phyloP scores from a whole-genome alignment of 2,113 vertebrate species.

The Galeopterus variegatus region DNA sequence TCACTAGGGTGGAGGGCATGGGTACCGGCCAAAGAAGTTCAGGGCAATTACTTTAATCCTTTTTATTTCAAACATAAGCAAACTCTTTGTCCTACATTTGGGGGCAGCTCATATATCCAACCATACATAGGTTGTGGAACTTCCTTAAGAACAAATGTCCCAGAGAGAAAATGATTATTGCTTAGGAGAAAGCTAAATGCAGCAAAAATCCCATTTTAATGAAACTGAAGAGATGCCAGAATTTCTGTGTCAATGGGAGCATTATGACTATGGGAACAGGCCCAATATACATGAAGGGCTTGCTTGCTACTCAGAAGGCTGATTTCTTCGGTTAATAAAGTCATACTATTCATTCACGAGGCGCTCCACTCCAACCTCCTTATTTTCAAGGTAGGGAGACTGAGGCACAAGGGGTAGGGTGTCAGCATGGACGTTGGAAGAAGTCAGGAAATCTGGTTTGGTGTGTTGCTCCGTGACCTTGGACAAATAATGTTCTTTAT shows the following conservation, averaged over 20 bases:
- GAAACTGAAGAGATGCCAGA: not conserved
- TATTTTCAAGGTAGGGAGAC: not conserved
- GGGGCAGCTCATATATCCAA: not conserved
- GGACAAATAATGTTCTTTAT: not conserved
- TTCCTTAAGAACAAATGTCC: constrained; percentile 33
- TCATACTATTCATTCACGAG: not conserved
- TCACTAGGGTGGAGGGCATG: no score
- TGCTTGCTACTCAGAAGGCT: not conserved
- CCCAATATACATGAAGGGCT: not conserved
- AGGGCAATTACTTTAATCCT: not conserved
- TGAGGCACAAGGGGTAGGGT: not conserved
- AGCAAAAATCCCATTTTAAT: constrained; percentile 55
- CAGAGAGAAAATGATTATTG: not conserved
- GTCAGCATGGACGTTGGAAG: no score
- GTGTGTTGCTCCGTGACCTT: not conserved
- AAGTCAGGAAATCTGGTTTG: not conserved
- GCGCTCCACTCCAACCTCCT: not conserved
- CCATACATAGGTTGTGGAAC: not conserved
- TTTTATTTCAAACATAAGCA: not conserved
- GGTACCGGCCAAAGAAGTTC: fast-evolving
- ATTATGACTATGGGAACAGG: not conserved
- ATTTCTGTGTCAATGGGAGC: not conserved
- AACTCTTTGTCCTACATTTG: not conserved
- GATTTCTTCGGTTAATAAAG: not conserved
- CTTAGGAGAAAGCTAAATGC: not conserved